Percentiles rank a stretch among this genome's conserved stretches.
phyloP scores from a whole-genome alignment of 2,113 vertebrate genomes.

The Mustela nigripes region DNA sequence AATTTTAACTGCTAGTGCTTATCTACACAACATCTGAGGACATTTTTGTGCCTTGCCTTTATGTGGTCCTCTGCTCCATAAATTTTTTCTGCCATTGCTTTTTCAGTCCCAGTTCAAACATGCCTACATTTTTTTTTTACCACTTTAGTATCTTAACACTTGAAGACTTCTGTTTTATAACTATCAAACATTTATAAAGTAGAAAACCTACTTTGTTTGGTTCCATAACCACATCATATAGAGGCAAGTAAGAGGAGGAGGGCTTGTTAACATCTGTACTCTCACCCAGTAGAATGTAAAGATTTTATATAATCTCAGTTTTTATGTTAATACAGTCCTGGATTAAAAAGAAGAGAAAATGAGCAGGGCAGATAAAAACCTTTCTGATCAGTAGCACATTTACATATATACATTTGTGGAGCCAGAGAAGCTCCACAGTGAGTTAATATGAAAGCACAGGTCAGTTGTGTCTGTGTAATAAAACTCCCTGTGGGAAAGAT shows the following conservation, averaged over 20 bases:
- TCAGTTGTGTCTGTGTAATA: not conserved
- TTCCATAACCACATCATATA: not conserved
- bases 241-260: conserved; percentile 23
- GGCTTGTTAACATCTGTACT: not conserved
- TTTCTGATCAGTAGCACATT: not conserved
- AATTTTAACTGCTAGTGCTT: not conserved
- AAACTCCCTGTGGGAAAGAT: not conserved
- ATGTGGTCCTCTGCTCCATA: not conserved
- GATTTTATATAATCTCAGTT: not conserved
- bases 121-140: not conserved
- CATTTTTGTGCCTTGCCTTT: not conserved
- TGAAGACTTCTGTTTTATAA: conserved; percentile 40
- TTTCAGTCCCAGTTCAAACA: conserved; percentile 14
- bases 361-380: not conserved
- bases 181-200: not conserved
- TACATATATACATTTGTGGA: not conserved
- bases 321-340: conserved; percentile 5
- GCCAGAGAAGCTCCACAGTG: not conserved
- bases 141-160: not conserved
- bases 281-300: not conserved
- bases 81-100: conserved; percentile 24
- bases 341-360: conserved; percentile 29
- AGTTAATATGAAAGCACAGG: not conserved
- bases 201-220: conserved; percentile 47
- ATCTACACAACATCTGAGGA: not conserved